Evolutionary conservation across 2,888 invertebrate species (phyloP).

Genomic region (Chydorus sphaericus): DNA sequence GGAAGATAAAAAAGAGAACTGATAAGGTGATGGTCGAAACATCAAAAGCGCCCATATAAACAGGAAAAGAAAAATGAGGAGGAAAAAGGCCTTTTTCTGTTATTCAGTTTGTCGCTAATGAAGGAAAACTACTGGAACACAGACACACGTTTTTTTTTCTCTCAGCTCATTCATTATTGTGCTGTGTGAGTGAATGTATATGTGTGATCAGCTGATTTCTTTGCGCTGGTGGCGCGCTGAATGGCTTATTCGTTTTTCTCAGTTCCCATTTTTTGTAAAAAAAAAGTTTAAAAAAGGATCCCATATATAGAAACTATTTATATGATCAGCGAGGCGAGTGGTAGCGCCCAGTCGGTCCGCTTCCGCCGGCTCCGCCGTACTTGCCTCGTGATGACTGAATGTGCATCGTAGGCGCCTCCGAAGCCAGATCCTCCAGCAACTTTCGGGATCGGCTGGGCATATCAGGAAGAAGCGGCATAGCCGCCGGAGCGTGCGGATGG

Average conservation of each 20-base stretch:
- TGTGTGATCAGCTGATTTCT: not conserved
- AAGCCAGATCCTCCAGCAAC: slow-evolving; percentile 32
- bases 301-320: not conserved
- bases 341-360: slow-evolving; percentile 2
- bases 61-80: slow-evolving; percentile 5
- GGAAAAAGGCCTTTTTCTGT: not conserved
- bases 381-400: slow-evolving; percentile 22
- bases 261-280: not conserved
- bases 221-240: slow-evolving; percentile 2
- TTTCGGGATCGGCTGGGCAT: slow-evolving; percentile 39
- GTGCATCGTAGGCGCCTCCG: slow-evolving; percentile 5
- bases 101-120: not conserved
- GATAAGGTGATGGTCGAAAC: not conserved
- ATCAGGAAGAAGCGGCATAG: slow-evolving; percentile 41
- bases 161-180: not conserved
- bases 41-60: slow-evolving; percentile 6
- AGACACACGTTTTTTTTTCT: not conserved
- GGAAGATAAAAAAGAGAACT: not conserved
- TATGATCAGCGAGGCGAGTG: slow-evolving; percentile 5
- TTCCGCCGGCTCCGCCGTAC: slow-evolving; percentile 19
- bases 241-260: not conserved
- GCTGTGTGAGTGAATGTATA: not conserved
- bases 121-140: not conserved
- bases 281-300: not conserved
- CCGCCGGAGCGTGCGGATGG: slow-evolving; percentile 32